Percentiles rank a stretch among this genome's conserved stretches.
phyloP scores from a whole-genome alignment of 2,113 vertebrate species.

The Rhizomys pruinosus region DNA sequence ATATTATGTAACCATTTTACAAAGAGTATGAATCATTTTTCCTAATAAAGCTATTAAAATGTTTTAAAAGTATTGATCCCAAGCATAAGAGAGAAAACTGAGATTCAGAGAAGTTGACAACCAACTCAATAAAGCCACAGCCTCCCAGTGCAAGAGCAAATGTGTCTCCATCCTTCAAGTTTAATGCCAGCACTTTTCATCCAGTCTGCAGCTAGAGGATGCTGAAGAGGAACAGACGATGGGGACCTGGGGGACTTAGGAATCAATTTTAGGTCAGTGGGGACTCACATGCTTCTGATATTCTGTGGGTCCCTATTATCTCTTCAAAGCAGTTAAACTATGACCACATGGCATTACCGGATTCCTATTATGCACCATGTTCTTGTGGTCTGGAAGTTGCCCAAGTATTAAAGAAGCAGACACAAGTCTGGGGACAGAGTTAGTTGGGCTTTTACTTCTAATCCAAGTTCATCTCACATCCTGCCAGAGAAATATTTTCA shows the following conservation, averaged over 20 bases:
- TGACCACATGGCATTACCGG: slow-evolving; percentile 66
- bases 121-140: slow-evolving; percentile 68
- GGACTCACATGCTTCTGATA: slow-evolving; percentile 31
- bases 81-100: slow-evolving; percentile 63
- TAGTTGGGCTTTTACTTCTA: slow-evolving; percentile 63
- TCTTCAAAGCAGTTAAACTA: slow-evolving; percentile 71
- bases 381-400: slow-evolving; percentile 64
- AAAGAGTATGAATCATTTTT: slow-evolving; percentile 71
- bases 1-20: slow-evolving; percentile 56
- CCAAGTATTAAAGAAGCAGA: slow-evolving; percentile 69
- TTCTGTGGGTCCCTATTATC: slow-evolving; percentile 27
- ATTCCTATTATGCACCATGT: slow-evolving; percentile 64
- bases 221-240: background rate
- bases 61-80: slow-evolving; percentile 72
- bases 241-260: background rate
- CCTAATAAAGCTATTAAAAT: slow-evolving; percentile 74
- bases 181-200: background rate
- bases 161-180: slow-evolving; percentile 13
- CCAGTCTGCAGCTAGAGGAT: background rate
- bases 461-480: slow-evolving; percentile 42
- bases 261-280: slow-evolving; percentile 22
- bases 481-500: slow-evolving; percentile 42
- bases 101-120: slow-evolving; percentile 59
- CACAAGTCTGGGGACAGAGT: slow-evolving; percentile 70
- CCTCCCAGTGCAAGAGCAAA: slow-evolving; percentile 30